Conservation (phyloP, 2,113 vertebrate genomes). For the Aythya baeri region DNA sequence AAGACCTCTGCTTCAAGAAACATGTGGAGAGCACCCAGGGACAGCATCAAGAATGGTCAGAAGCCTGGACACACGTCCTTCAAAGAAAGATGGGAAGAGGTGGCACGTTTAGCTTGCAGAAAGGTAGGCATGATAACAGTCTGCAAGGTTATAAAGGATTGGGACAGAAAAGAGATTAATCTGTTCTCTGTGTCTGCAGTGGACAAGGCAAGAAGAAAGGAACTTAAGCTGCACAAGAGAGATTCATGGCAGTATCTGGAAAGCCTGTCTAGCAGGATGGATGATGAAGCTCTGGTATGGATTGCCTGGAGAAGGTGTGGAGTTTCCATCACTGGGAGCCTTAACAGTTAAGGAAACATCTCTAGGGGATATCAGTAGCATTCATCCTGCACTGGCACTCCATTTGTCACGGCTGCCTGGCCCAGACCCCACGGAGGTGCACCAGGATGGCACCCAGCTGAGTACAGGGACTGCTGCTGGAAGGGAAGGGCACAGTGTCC, state of each 20-base stretch:
- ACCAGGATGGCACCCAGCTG: not conserved
- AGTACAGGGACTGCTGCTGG: not conserved
- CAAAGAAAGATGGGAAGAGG: not conserved
- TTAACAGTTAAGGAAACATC: not conserved
- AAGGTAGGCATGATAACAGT: not conserved
- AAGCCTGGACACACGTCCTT: not conserved
- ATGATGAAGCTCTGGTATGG: not conserved
- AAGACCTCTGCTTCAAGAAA: not conserved
- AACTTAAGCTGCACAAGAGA: not conserved
- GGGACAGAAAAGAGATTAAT: not conserved
- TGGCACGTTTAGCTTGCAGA: not conserved
- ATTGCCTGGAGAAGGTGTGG: not conserved
- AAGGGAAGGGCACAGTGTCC: not conserved
- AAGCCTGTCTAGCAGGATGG: not conserved
- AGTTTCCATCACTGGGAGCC: not conserved
- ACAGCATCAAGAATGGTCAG: not conserved
- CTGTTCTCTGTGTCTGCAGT: not conserved
- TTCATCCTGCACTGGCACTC: not conserved
- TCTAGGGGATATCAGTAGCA: not conserved
- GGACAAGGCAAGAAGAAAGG: not conserved
- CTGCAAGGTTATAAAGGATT: not conserved
- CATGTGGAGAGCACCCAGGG: not conserved
- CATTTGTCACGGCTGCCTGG: not conserved
- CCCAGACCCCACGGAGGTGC: not conserved
- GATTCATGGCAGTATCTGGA: not conserved